These are phyloP conservation scores for Julus scandinavius DNA, from an alignment of 2,888 invertebrate species.

Conservation along the genomic window DNA sequence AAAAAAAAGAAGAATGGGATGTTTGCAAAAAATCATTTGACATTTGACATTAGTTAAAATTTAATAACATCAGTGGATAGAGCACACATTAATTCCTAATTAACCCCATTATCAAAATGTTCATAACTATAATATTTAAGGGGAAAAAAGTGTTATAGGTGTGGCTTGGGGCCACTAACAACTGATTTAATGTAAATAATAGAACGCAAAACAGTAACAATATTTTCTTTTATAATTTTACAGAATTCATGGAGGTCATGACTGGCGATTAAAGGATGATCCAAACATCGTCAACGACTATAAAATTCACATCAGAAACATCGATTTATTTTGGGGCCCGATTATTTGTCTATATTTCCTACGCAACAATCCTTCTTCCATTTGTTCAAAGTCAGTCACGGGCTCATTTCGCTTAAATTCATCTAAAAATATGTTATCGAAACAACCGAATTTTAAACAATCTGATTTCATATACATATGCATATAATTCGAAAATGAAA, in stretches of 20 bases:
- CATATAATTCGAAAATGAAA: background rate
- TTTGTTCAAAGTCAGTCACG: conserved; percentile 7
- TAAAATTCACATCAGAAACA: background rate
- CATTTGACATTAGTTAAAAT: too few species aligned
- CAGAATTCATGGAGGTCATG: conserved; percentile 98
- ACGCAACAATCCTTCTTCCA: background rate
- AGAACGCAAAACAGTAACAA: too few species aligned
- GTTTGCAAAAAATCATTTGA: too few species aligned
- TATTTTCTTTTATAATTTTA: conserved; percentile 67
- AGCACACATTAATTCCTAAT: too few species aligned
- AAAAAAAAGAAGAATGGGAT: too few species aligned
- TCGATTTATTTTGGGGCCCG: conserved; percentile 24
- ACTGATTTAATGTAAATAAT: too few species aligned
- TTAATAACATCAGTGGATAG: too few species aligned
- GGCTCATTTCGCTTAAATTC: background rate
- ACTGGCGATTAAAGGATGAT: conserved; percentile 78
- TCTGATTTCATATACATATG: background rate
- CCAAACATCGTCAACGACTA: background rate
- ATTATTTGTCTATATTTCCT: conserved; percentile 30
- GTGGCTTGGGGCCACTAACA: too few species aligned
- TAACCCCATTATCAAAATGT: too few species aligned
- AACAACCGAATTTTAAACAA: background rate
- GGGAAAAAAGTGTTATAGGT: too few species aligned
- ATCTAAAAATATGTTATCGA: background rate
- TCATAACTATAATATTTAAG: too few species aligned